Evolutionary conservation across 2,113 vertebrate species (phyloP), one percentile per base, ranked within the genome.

Genomic region (Tupaia chinensis): DNA sequence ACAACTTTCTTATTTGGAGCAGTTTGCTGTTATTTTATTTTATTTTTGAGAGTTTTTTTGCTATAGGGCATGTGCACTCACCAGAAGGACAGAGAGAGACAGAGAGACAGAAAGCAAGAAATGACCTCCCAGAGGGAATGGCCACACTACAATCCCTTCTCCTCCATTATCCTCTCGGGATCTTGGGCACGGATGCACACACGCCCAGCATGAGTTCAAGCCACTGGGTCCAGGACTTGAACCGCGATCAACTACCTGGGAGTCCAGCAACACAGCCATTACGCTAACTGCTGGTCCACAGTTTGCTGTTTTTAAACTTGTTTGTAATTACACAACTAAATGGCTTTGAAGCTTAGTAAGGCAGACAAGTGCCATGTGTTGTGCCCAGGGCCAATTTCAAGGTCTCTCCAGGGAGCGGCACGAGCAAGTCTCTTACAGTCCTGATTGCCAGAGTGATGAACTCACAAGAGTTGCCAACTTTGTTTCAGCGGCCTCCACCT

Each of bases 301-400:
- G 44, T 44, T 44, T 44, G 44, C 3, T 44, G 44, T 44, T 44
- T 44, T 44, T 44, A 44, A 44, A 9, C 23, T 68, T 84, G 44
- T 91, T 73, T 82, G n/a, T 93, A 89, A 96, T 97, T 87, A 69
- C 79, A 70, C 89, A 96, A 92, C 73, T 1, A 0, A 82, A 53
- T 74, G 17, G 4, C 88, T 96, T 93, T 94, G 82, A 93, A 97
- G 69, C 44, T 91, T n/a, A 74, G 84, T 7, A 8, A 58, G 76
- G 61, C 61, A 93, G 60, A 61, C 29, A 74, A 72, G 32, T 91
- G 19, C 69, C 83, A 9, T 22, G 29, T 90, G 63, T 76, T 87
- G 5, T 95, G 74, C 9, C 65, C 27, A 87, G 68, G 56, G 63
- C 72, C 91, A 95, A 95, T 85, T 72, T 93, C 91, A 97, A 91